Evolutionary conservation across 2,888 invertebrate species (phyloP), one percentile per base, ranked within the genome.

Genomic region (Sinotaia quadrata): DNA sequence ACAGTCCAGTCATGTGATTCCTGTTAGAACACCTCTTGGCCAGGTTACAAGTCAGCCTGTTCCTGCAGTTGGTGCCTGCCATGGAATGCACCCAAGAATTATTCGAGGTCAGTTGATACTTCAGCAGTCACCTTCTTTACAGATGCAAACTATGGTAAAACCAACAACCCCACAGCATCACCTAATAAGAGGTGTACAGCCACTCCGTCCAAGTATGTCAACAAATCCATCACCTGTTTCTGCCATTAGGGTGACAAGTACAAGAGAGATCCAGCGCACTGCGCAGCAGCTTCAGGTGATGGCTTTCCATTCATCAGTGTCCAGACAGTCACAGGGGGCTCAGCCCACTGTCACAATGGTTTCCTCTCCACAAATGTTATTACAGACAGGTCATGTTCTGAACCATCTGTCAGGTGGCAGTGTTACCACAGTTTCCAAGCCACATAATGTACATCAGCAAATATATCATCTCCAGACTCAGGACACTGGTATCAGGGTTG

Each of bases 391-490:
- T 44, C 52, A 62, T n/a, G 24, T 51, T 8, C 3, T 44, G n/a
- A n/a, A 37, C 8, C 63, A 56, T 31, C 2, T 65, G 44, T 65
- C 65, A 18, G 65, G 65, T 4, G 65, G 65, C 5, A 65, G 21
- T 3, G 54, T 44, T n/a, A 41, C 52, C 27, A 33, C 65, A 7
- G 3, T 44, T 21, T 41, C 47, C 21, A 21, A 36, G 51, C 0
- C 24, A 1, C 41, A 24, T 8, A 18, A 10, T n/a, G 29, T 54
- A 10, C 54, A 54, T 7, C 54, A 29, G 21, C 54, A 54, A 29
- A 4, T 31, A 10, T 2, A 24, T 29, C 27, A 10, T 5, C 1
- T 31, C 5, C 12, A 34, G 29, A n/a, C 52, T 29, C n/a, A 62
- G 18, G 18, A 24, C 1, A 47, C n/a, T 15, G 24, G 8, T 15